Conservation (phyloP, 2,888 invertebrate genomes). For the Odontothrips loti region DNA sequence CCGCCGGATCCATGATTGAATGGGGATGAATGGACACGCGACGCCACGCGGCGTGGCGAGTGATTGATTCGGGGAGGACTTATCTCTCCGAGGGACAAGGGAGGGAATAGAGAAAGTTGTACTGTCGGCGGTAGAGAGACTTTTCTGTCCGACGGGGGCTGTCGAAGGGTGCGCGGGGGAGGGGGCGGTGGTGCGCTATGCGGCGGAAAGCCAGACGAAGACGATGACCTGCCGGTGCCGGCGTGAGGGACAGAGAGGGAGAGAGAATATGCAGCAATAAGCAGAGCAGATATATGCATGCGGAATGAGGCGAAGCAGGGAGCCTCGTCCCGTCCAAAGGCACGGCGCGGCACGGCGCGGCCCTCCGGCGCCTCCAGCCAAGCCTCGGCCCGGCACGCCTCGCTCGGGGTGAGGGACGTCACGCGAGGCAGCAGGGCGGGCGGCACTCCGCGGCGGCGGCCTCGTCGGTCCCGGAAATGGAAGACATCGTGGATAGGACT, state of each 20-base stretch:
- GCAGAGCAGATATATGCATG: conserved; percentile 20
- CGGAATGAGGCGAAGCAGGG: background rate
- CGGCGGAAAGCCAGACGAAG: background rate
- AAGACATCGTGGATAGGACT: conserved; percentile 20
- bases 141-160: background rate
- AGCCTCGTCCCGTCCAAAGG: no score
- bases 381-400: no score
- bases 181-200: background rate
- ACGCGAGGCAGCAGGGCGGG: background rate
- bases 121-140: background rate
- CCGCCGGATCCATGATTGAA: no score
- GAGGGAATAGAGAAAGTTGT: no score
- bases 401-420: background rate
- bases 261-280: conserved; percentile 15
- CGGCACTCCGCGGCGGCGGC: background rate
- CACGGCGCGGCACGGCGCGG: no score
- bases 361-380: no score
- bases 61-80: no score
- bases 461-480: conserved; percentile 9
- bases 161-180: background rate
- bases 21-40: no score
- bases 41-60: no score
- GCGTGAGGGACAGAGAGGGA: no score
- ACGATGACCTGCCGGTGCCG: no score
- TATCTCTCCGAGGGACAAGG: no score